A percentile compares a stretch with the other conserved stretches of the same genome.
Conservation (phyloP, 2,888 invertebrate genomes). For the Nephrotoma guestfalica region DNA sequence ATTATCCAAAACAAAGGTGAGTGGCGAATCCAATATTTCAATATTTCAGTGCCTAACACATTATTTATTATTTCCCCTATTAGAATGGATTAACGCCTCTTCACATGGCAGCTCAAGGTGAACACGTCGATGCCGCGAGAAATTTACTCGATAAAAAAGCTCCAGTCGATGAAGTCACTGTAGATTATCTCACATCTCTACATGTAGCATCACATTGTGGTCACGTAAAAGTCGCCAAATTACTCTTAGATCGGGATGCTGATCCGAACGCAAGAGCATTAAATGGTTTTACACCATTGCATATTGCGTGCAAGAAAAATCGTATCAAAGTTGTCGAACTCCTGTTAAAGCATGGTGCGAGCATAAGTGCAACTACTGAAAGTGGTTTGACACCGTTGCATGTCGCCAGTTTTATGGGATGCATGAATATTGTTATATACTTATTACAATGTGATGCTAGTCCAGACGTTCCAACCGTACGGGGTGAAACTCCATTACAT, state of each 20-base stretch:
- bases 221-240: constrained; percentile 83
- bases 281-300: constrained; percentile 95
- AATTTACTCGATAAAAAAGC: constrained; percentile 85
- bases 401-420: constrained; percentile 98
- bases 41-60: neutral
- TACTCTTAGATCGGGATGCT: constrained; percentile 85
- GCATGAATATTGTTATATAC: constrained; percentile 97
- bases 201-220: constrained; percentile 94
- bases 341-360: constrained; percentile 87
- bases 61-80: constrained; percentile 11
- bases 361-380: constrained; percentile 55
- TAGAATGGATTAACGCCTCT: constrained; percentile 87
- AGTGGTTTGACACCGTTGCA: constrained; percentile 90
- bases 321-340: constrained; percentile 91
- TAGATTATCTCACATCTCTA: constrained; percentile 92
- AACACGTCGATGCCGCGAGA: constrained; percentile 92
- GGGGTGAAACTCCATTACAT: constrained; percentile 94
- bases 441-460: constrained; percentile 86
- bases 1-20: constrained; percentile 85
- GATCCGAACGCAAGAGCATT: constrained; percentile 92
- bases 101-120: constrained; percentile 98
- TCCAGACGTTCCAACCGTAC: constrained; percentile 86
- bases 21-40: constrained; percentile 4
- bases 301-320: constrained; percentile 98
- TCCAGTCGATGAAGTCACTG: constrained; percentile 97